These are phyloP conservation scores for Varroa destructor DNA, from an alignment of 1,140 invertebrate genomes.

Conservation along the genomic window DNA sequence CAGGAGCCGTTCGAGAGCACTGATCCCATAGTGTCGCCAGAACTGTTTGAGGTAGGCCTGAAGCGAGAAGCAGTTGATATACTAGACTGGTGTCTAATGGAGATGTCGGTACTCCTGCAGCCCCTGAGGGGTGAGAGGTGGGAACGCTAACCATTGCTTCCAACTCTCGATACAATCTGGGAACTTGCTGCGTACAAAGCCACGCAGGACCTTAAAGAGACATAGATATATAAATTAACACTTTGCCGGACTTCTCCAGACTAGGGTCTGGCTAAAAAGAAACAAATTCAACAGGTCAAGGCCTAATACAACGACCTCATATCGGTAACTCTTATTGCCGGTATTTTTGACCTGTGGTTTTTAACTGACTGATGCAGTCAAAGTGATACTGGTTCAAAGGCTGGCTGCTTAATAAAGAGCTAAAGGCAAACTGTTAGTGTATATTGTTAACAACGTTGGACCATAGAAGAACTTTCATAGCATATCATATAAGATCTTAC, in stretches of 20 bases:
- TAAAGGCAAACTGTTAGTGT: no score
- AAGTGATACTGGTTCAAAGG: no score
- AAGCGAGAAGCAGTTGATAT: constrained; percentile 6
- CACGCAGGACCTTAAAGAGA: constrained; percentile 5
- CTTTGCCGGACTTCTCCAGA: neutral
- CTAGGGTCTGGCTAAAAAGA: neutral
- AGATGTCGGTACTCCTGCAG: neutral
- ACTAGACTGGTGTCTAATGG: constrained; percentile 1
- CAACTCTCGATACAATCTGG: constrained; percentile 2
- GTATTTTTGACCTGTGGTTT: no score
- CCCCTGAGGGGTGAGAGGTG: neutral
- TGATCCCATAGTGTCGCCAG: constrained; percentile 23
- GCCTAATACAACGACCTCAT: no score
- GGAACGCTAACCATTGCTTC: constrained; percentile 6
- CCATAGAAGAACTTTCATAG: no score
- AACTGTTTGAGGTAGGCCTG: constrained; percentile 7
- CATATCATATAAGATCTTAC: no score
- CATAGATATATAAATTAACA: neutral
- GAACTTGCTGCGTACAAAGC: neutral
- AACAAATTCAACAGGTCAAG: no score
- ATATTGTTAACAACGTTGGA: no score
- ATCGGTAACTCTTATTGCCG: no score
- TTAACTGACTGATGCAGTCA: no score
- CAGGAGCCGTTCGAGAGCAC: constrained; percentile 6
- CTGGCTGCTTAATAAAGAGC: no score